phyloP scores from a whole-genome alignment of 2,888 invertebrate species.

The Aphelenchoides bicaudatus region DNA sequence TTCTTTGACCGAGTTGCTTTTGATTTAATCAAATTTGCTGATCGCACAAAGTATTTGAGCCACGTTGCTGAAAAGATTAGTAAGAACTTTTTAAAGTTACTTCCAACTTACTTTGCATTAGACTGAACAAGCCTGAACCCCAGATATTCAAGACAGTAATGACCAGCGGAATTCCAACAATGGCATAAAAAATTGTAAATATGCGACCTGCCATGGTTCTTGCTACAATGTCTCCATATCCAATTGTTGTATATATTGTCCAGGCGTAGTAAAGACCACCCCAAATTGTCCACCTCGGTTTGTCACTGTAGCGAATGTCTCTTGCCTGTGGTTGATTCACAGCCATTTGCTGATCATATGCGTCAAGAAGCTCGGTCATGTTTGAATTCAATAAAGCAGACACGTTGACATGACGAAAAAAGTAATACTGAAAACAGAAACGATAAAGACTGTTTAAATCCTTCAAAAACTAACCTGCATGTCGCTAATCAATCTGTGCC shows the following conservation, averaged over 20 bases:
- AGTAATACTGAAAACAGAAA: constrained; percentile 26
- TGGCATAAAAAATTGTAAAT: constrained; percentile 84
- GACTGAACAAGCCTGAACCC: constrained; percentile 76
- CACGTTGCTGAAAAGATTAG: too few relatives aligned
- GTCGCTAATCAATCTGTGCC: constrained; percentile 29
- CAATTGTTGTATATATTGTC: constrained; percentile 64
- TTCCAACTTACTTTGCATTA: constrained; percentile 44
- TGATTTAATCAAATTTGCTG: background rate
- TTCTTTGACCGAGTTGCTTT: constrained; percentile 4
- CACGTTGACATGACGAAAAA: constrained; percentile 28
- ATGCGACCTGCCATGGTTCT: constrained; percentile 78
- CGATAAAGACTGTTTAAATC: background rate
- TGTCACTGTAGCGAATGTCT: constrained; percentile 12
- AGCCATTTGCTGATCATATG: constrained; percentile 29
- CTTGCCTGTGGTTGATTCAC: background rate
- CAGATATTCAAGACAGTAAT: constrained; percentile 88
- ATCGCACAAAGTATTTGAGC: constrained; percentile 13
- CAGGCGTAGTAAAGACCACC: constrained; percentile 63
- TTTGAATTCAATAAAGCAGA: constrained; percentile 21
- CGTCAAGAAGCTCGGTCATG: constrained; percentile 24
- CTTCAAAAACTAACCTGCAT: constrained; percentile 29
- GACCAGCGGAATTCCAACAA: constrained; percentile 90
- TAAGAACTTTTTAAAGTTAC: too few relatives aligned
- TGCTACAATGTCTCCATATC: constrained; percentile 84
- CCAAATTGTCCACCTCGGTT: constrained; percentile 60